These are phyloP conservation scores for Chaetoderma sp. DNA, from an alignment of 2,888 invertebrate species.

Conservation along the genomic window DNA sequence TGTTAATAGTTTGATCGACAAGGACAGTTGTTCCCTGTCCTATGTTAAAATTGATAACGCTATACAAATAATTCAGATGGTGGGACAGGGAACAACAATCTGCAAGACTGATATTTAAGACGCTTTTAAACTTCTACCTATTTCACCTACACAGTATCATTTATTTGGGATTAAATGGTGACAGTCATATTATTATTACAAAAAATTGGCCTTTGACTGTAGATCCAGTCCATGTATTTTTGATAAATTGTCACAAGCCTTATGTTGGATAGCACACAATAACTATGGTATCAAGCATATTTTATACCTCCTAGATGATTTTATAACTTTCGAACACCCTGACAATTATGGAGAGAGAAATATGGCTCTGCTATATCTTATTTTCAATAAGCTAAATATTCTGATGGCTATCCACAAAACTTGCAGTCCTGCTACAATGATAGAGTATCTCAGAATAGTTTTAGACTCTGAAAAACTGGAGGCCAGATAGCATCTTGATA, in stretches of 20 bases:
- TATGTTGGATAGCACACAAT: constrained; percentile 18
- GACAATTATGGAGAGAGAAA: background rate
- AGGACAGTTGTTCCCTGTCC: constrained; percentile 25
- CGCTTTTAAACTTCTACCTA: constrained; percentile 9
- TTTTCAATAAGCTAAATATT: constrained; percentile 20
- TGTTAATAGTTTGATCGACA: constrained; percentile 37
- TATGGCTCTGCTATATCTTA: constrained; percentile 4
- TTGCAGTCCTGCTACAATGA: constrained; percentile 16
- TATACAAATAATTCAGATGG: constrained; percentile 20
- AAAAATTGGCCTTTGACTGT: constrained; percentile 16
- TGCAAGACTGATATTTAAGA: constrained; percentile 34
- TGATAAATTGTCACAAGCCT: constrained; percentile 12
- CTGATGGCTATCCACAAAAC: constrained; percentile 28
- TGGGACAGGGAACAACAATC: constrained; percentile 12
- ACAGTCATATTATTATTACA: constrained; percentile 13
- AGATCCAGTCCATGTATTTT: constrained; percentile 18
- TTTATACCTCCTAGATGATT: constrained; percentile 24
- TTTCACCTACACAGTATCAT: background rate
- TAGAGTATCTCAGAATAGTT: constrained; percentile 33
- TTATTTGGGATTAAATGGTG: constrained; percentile 15
- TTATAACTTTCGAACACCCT: constrained; percentile 20
- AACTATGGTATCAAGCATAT: constrained; percentile 9
- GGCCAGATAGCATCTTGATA: constrained; percentile 24
- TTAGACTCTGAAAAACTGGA: constrained; percentile 27
- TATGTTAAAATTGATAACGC: constrained; percentile 39